Conservation (phyloP, 2,888 invertebrate genomes). For the Melangyna quadrimaculata region DNA sequence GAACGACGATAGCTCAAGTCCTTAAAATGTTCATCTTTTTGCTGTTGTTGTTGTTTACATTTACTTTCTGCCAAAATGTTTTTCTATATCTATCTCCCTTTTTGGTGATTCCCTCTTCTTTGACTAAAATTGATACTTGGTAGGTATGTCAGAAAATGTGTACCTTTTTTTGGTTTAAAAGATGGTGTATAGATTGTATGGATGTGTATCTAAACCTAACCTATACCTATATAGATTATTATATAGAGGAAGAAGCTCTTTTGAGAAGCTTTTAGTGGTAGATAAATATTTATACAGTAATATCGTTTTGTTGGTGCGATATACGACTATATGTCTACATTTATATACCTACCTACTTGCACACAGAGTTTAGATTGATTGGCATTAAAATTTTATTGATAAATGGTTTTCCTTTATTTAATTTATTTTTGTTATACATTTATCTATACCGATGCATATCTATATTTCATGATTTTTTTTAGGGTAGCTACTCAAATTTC, state of each 20-base stretch:
- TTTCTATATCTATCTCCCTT: not conserved
- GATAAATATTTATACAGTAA: conserved; percentile 67
- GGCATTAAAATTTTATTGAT: conserved; percentile 63
- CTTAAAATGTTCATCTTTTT: conserved; percentile 29
- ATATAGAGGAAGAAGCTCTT: conserved; percentile 1
- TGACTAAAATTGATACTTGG: not conserved
- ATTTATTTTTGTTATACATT: not conserved
- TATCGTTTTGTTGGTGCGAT: conserved; percentile 45
- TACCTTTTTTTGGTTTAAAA: conserved; percentile 10
- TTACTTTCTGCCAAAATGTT: conserved; percentile 55
- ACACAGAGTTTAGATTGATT: conserved; percentile 60
- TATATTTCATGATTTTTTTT: not conserved
- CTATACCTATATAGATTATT: not conserved
- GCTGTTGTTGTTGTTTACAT: conserved; percentile 56
- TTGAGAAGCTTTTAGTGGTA: conserved; percentile 66
- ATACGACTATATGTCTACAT: no score
- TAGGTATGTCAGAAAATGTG: conserved; percentile 7
- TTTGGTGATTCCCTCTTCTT: not conserved
- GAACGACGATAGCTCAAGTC: conserved; percentile 55
- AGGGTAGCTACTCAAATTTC: conserved; percentile 31
- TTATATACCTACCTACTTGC: no score
- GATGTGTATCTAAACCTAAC: no score
- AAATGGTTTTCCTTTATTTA: conserved; percentile 21
- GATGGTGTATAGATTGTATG: not conserved
- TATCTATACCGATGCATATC: not conserved